phyloP scores from a whole-genome alignment of 92 coral and sea anemone genomes.

The Epizoanthus fatuus region DNA sequence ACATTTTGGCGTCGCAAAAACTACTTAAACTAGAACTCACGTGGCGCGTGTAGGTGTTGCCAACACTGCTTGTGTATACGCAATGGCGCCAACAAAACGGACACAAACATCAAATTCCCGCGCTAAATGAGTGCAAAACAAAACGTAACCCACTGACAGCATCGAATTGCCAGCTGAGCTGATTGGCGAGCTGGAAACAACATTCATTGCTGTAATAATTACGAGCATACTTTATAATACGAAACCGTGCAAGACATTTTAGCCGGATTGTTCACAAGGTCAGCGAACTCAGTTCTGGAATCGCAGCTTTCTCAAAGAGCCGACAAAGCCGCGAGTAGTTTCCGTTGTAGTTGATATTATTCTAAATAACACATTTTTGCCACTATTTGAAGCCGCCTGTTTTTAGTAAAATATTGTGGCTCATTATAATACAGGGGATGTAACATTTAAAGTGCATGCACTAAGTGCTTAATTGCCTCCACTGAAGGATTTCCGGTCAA shows the following conservation, averaged over 20 bases:
- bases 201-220: not conserved
- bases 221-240: not conserved
- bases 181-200: not conserved
- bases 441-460: conserved; percentile 21
- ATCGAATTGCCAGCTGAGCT: not conserved
- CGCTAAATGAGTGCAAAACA: conserved; percentile 3
- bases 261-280: not conserved
- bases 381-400: not conserved
- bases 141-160: not conserved
- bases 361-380: conserved; percentile 12
- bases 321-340: not conserved
- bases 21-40: not conserved
- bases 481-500: conserved; percentile 41
- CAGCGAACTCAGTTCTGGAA: too few relatives aligned
- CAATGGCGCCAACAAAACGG: conserved; percentile 34
- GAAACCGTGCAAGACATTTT: not conserved
- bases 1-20: too few relatives aligned
- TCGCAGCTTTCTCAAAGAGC: not conserved
- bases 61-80: not conserved
- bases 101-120: not conserved
- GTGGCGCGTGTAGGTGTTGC: not conserved
- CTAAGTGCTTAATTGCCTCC: conserved; percentile 38
- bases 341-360: not conserved
- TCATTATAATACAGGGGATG: conserved; percentile 4
- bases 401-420: not conserved